Percentiles rank a stretch among this genome's conserved stretches.
phyloP scores from a whole-genome alignment of 2,113 vertebrate genomes.

The Sterrhoptilus dennistouni region DNA sequence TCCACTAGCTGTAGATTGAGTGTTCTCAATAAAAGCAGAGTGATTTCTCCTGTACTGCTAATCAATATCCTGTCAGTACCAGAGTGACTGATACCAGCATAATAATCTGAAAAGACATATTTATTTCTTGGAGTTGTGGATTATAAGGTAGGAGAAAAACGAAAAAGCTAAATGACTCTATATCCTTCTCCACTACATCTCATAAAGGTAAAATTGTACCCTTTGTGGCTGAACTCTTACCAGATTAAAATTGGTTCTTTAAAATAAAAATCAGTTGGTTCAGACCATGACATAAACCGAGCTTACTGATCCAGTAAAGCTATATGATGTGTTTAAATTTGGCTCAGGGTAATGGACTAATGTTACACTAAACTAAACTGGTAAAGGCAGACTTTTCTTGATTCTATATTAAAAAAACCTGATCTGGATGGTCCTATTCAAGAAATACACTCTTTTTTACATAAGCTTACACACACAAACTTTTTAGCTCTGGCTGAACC shows the following conservation, averaged over 20 bases:
- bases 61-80: slow-evolving; percentile 30
- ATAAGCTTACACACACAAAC: background rate
- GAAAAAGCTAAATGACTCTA: background rate
- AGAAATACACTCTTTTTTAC: background rate
- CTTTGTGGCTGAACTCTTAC: background rate
- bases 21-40: background rate
- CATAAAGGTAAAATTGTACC: background rate
- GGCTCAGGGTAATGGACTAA: background rate
- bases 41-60: background rate
- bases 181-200: background rate
- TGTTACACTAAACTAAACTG: background rate
- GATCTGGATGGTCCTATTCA: background rate
- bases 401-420: background rate
- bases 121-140: background rate
- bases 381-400: background rate
- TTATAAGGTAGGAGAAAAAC: background rate
- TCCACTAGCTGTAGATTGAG: background rate
- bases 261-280: background rate
- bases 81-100: background rate
- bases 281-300: background rate
- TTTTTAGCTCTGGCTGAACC: background rate
- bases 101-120: slow-evolving; percentile 17
- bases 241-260: background rate
- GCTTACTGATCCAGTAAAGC: background rate
- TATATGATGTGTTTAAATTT: background rate